Conservation (phyloP, 2,797 vertebrate species). For the Sternotherus odoratus region DNA sequence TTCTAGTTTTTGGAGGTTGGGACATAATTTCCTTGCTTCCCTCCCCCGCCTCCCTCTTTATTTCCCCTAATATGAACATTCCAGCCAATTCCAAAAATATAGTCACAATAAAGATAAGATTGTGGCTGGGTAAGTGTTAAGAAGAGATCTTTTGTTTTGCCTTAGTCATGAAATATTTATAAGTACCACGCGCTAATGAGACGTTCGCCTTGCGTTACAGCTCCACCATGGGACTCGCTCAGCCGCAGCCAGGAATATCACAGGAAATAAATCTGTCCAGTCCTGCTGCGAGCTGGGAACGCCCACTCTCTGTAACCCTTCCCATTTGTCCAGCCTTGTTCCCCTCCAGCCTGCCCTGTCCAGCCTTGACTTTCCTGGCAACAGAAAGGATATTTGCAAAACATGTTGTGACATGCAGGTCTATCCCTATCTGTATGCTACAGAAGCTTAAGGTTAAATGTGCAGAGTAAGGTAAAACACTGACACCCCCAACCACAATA, state of each 20-base stretch:
- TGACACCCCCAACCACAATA: not conserved
- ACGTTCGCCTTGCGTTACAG: not conserved
- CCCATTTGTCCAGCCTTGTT: not conserved
- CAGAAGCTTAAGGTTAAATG: not conserved
- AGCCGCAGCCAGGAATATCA: not conserved
- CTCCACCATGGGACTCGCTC: not conserved
- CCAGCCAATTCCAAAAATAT: not conserved
- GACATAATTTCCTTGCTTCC: not conserved
- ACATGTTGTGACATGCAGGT: not conserved
- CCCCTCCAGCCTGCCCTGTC: not conserved
- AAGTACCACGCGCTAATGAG: not conserved
- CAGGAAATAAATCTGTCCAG: not conserved
- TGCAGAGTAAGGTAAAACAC: not conserved
- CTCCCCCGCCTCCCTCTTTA: not conserved
- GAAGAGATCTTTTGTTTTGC: not conserved
- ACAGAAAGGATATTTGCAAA: not conserved
- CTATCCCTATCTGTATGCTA: not conserved
- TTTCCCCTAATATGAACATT: not conserved
- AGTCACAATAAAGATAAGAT: not conserved
- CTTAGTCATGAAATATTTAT: not conserved
- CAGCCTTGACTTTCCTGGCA: not conserved
- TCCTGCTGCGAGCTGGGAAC: not conserved
- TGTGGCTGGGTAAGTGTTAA: rapidly evolving
- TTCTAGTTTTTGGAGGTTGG: not conserved
- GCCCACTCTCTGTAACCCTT: not conserved